These are phyloP conservation scores for Scaptomyza tumidula DNA, from an alignment of 2,888 invertebrate genomes.

Conservation along the genomic window DNA sequence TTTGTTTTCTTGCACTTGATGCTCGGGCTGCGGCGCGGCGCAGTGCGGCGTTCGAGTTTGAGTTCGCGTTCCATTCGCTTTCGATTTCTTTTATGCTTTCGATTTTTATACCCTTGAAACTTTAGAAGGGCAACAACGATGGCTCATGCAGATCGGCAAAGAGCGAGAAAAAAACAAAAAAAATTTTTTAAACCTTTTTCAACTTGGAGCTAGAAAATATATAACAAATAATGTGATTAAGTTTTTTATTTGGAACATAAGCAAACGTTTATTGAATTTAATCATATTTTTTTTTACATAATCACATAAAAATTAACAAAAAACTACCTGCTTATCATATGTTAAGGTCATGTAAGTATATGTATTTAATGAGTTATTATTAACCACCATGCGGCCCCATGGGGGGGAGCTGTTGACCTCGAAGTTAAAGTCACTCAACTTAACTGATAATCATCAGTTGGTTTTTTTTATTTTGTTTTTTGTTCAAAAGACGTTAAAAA, in stretches of 20 bases:
- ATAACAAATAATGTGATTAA: too few relatives aligned
- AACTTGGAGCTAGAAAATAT: background rate
- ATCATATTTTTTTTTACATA: too few relatives aligned
- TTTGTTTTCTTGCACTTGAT: slow-evolving; percentile 77
- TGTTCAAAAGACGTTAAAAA: slow-evolving; percentile 23
- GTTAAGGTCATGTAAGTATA: too few relatives aligned
- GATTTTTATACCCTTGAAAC: slow-evolving; percentile 75
- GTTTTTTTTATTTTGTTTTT: slow-evolving; percentile 10
- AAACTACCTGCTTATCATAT: background rate
- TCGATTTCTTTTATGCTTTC: slow-evolving; percentile 79
- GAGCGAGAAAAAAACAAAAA: slow-evolving; percentile 1
- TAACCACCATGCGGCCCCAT: background rate
- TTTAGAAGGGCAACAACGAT: slow-evolving; percentile 29
- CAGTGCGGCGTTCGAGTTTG: slow-evolving; percentile 5
- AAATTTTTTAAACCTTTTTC: background rate
- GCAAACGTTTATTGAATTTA: background rate
- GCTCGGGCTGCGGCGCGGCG: slow-evolving; percentile 22
- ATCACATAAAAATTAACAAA: background rate
- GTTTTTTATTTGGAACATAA: too few relatives aligned
- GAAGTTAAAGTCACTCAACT: slow-evolving; percentile 57
- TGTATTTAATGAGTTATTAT: slow-evolving; percentile 6
- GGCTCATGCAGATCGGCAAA: background rate
- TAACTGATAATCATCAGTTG: slow-evolving; percentile 39
- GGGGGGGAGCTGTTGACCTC: slow-evolving; percentile 35
- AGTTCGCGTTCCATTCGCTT: slow-evolving; percentile 65